Evolutionary conservation across 2,888 invertebrate species (phyloP), one percentile per base, ranked within the genome.

Genomic region (Xanthostigma xanthostigma): DNA sequence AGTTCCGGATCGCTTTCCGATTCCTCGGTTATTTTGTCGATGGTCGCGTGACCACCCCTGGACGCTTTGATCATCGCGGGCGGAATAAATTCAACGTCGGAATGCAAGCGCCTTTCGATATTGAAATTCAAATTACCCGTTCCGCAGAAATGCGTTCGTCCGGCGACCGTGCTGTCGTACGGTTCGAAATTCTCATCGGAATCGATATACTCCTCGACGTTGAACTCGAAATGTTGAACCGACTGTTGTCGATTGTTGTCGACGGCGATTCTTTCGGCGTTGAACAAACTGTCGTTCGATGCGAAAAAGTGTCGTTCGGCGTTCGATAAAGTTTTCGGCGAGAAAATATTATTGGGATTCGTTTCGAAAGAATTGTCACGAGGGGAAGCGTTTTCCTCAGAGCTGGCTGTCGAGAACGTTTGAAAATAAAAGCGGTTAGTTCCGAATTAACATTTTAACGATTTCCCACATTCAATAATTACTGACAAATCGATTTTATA

Each of bases 251-350:
- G 45, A 14, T 36, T 44, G 44, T 36, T 33, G 33, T 39, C 11
- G 12, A n/a, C 37, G 11, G 11, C 3, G 33, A 35, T 41, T 10
- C 14, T 40, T 35, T 46, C 34, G 8, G 41, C 10, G 12, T 64
- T 65, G 53, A 65, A 68, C 27, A 68, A 54, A 51, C 62, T 65
- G 52, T 68, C 68, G 51, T 67, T 66, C 2, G 67, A 67, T 51
- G 61, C 62, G 55, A 67, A 67, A 56, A 68, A 68, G 9, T 66
- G 55, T 12, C 17, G 27, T 53, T 65, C 62, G 46, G 61, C 61
- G 58, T 65, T 64, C 5, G 63, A 62, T 27, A 27, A 27, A 3
- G 27, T 27, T 57, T 61, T 60, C 11, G 67, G 66, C 5, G 67
- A 66, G 53, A 61, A 66, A 41, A 64, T 55, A 44, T 57, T 57